A percentile compares a stretch with the other conserved stretches of the same genome.
Conservation (phyloP, 2,797 vertebrate species). For the Orientallactaga sibirica region DNA sequence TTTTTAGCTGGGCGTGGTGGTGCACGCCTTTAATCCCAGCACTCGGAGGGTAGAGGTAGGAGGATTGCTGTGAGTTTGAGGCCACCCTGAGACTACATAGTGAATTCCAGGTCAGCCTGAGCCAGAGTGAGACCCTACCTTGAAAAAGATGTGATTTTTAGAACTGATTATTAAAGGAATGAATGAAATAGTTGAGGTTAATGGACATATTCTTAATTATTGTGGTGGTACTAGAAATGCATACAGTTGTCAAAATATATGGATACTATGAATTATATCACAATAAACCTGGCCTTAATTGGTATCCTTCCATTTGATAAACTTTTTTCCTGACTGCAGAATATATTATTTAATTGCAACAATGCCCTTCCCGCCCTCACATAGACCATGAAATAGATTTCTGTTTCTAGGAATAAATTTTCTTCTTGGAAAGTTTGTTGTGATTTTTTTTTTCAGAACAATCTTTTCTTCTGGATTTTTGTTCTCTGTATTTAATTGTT, state of each 20-base stretch:
- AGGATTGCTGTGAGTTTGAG: no score
- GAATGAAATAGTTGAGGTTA: neutral
- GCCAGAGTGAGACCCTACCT: no score
- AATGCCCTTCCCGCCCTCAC: neutral
- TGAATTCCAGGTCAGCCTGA: no score
- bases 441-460: constrained; percentile 27
- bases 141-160: neutral
- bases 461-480: constrained; percentile 3
- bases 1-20: neutral
- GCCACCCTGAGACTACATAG: no score
- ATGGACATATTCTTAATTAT: neutral
- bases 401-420: neutral
- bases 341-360: neutral
- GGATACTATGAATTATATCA: neutral
- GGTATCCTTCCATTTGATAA: neutral
- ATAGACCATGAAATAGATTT: neutral
- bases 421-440: neutral
- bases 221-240: neutral
- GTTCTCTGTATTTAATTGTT: neutral
- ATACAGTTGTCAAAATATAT: neutral
- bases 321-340: neutral
- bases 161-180: no score
- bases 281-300: neutral
- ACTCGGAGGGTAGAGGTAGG: no score
- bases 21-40: no score